A percentile compares a stretch with the other conserved stretches of the same genome.
These are phyloP conservation scores for Diarsia rubi DNA, from an alignment of 2,888 invertebrate species.

Conservation along the genomic window DNA sequence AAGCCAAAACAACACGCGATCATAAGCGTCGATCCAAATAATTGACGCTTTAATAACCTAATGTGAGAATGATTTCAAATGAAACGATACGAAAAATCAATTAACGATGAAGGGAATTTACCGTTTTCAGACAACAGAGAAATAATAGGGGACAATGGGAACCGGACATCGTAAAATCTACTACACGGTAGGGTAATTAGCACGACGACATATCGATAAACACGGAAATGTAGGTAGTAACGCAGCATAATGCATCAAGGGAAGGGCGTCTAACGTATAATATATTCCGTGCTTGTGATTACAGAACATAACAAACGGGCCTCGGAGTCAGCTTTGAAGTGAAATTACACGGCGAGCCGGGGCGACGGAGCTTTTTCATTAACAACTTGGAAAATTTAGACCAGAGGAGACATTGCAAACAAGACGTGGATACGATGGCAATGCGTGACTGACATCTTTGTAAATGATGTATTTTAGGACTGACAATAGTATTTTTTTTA, in stretches of 20 bases:
- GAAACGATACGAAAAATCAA: slow-evolving; percentile 33
- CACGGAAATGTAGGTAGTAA: slow-evolving; percentile 45
- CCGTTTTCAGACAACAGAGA: slow-evolving; percentile 20
- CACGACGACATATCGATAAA: slow-evolving; percentile 38
- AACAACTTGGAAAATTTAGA: slow-evolving; percentile 87
- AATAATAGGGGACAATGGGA: slow-evolving; percentile 31
- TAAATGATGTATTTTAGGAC: slow-evolving; percentile 42
- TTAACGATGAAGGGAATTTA: slow-evolving; percentile 22
- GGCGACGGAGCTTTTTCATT: slow-evolving; percentile 86
- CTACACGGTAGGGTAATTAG: slow-evolving; percentile 44
- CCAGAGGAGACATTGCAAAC: slow-evolving; percentile 75
- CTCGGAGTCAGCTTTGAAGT: slow-evolving; percentile 81
- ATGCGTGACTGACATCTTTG: slow-evolving; percentile 60
- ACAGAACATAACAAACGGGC: slow-evolving; percentile 83
- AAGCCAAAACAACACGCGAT: slow-evolving; percentile 48
- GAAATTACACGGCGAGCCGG: slow-evolving; percentile 80
- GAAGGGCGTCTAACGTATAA: slow-evolving; percentile 67
- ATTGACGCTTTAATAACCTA: slow-evolving; percentile 40
- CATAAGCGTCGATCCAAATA: slow-evolving; percentile 36
- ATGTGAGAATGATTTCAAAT: slow-evolving; percentile 19
- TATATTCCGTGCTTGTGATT: slow-evolving; percentile 82
- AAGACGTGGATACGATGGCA: slow-evolving; percentile 68
- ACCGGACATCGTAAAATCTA: slow-evolving; percentile 35
- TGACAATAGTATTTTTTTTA: slow-evolving; percentile 5
- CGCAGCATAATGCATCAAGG: slow-evolving; percentile 63